Percentiles rank a stretch among this genome's conserved stretches.
These are phyloP conservation scores for Apaloderma vittatum DNA, from an alignment of 2,113 vertebrate genomes.

Conservation along the genomic window DNA sequence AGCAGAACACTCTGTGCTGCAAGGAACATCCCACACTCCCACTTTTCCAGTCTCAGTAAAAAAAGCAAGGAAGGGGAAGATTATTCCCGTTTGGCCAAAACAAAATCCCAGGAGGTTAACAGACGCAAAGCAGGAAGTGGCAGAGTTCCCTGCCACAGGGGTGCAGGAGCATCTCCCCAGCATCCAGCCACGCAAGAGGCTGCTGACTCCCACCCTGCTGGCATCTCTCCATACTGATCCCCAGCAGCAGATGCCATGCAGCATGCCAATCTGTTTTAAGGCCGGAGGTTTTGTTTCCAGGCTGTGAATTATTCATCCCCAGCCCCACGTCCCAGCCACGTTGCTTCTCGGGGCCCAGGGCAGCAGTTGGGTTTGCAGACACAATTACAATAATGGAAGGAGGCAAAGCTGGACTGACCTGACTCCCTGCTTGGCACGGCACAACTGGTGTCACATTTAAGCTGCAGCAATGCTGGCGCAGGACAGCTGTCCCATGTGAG, in stretches of 20 bases:
- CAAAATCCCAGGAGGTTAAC: fast-evolving
- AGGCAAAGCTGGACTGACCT: fast-evolving
- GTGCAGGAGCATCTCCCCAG: neutral
- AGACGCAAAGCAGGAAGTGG: neutral
- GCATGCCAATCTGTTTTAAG: neutral
- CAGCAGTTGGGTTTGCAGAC: neutral
- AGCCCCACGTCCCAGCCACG: fast-evolving
- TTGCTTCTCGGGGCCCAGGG: neutral
- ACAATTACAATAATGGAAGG: constrained; percentile 22
- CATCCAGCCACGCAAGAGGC: neutral
- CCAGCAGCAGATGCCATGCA: neutral
- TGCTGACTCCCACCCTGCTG: neutral
- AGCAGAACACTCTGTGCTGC: fast-evolving
- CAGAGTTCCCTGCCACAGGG: fast-evolving
- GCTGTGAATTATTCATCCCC: constrained; percentile 56
- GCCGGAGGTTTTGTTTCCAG: constrained; percentile 45
- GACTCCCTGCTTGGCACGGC: neutral
- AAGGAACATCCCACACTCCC: fast-evolving
- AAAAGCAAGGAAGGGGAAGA: too few relatives aligned
- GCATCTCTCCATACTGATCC: neutral
- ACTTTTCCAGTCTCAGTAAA: fast-evolving
- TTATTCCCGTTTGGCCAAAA: fast-evolving
- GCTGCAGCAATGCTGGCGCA: fast-evolving
- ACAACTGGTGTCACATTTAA: neutral
- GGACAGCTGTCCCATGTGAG: neutral